phyloP scores from a whole-genome alignment of 2,888 invertebrate species.

The Drosophila acutilabella region DNA sequence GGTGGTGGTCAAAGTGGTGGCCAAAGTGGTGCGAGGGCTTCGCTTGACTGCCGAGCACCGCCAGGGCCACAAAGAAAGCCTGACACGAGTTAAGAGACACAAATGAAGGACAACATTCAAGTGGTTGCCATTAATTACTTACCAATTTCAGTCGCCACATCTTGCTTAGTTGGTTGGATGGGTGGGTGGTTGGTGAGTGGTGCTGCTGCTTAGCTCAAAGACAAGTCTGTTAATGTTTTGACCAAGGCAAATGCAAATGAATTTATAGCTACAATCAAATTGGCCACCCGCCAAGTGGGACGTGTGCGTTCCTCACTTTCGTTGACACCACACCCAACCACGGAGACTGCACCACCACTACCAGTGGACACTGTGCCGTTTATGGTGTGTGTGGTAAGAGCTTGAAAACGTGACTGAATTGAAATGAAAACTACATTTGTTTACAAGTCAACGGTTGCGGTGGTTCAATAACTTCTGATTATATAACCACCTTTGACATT shows the following conservation, averaged over 20 bases:
- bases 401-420: constrained; percentile 68
- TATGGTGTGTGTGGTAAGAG: constrained; percentile 54
- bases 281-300: constrained; percentile 37
- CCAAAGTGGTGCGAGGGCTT: constrained; percentile 77
- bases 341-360: not conserved
- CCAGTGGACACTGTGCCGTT: constrained; percentile 2
- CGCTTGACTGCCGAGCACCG: constrained; percentile 44
- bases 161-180: constrained; percentile 39
- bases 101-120: not conserved
- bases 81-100: constrained; percentile 5
- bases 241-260: constrained; percentile 54
- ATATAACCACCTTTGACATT: constrained; percentile 53
- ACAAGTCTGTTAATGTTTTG: constrained; percentile 66
- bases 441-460: constrained; percentile 25
- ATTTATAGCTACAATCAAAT: constrained; percentile 78
- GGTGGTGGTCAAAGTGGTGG: constrained; percentile 64
- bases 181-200: constrained; percentile 34
- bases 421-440: constrained; percentile 46
- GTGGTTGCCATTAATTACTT: constrained; percentile 26
- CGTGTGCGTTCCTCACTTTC: constrained; percentile 69
- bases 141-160: constrained; percentile 78
- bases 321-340: constrained; percentile 14
- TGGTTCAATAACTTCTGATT: constrained; percentile 66
- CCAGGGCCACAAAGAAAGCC: constrained; percentile 57
- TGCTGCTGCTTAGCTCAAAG: constrained; percentile 44